Evolutionary conservation across 2,888 invertebrate species (phyloP), one percentile per base, ranked within the genome.

Genomic region (Aphodius sticticus): DNA sequence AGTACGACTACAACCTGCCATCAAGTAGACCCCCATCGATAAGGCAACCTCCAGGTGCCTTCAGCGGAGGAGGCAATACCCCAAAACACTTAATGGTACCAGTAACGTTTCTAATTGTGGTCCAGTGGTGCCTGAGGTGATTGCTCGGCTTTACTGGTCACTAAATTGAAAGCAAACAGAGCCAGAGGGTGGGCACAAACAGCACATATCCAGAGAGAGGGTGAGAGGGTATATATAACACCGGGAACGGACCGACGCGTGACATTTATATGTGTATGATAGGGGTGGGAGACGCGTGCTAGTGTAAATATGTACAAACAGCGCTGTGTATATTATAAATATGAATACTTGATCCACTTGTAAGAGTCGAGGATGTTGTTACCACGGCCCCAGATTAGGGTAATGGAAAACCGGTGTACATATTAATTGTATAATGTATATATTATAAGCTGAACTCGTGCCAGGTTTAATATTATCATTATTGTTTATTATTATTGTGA

Each of bases 21-120:
- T 89, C 89, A 72, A 87, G 88, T 83, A 87, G 88, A 15, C 89
- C 90, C 53, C 89, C 89, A 16, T 88, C 88, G 76, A 87, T 89
- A 79, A 87, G 86, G 76, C 88, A 88, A 82, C 89, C 89, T 69
- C 89, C 89, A 37, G 89, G 88, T 81, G 87, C 88, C 38, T 87
- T 85, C 85, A 88, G 88, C 82, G 82, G 83, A 78, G 74, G 74
- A 35, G 37, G 37, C 12, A n/a, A 35, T 15, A 81, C 74, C 53
- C 69, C 76, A 7, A 70, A 76, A n/a, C 26, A 26, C 26, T 70
- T 70, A 35, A 53, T 77, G 69, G 70, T 80, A 16, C 74, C 53
- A 69, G 16, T 80, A 75, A 69, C 76, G 16, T 77, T 83, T 78
- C 81, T 79, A 79, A 81, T 82, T 82, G 71, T 79, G 71, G 75